Evolutionary conservation across 1,140 invertebrate genomes (phyloP).

Genomic region (Conus betulinus): DNA sequence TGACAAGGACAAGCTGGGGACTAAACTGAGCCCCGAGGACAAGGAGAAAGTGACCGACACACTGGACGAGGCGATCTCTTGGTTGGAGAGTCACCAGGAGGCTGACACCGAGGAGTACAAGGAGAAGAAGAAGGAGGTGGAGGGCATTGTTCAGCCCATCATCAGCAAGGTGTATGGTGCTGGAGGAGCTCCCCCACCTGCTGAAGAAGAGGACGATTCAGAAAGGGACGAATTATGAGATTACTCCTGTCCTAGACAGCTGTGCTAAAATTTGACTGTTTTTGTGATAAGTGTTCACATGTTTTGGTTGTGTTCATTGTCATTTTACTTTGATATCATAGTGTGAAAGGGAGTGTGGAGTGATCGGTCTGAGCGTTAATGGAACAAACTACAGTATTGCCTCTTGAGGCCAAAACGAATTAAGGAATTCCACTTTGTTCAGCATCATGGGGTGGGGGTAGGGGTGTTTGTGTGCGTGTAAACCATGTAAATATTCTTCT

Average conservation of each 20-base stretch:
- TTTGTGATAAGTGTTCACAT: neutral
- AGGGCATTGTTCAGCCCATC: slow-evolving; percentile 97
- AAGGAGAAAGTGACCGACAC: slow-evolving; percentile 96
- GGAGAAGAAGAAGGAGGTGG: slow-evolving; percentile 97
- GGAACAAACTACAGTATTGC: neutral
- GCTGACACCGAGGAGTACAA: slow-evolving; percentile 96
- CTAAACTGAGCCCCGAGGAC: slow-evolving; percentile 92
- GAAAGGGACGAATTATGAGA: slow-evolving; percentile 65
- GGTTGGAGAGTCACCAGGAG: slow-evolving; percentile 97
- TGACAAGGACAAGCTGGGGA: slow-evolving; percentile 98
- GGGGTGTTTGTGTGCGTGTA: neutral
- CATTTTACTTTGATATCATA: neutral
- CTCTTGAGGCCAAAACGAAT: neutral
- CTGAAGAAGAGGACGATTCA: slow-evolving; percentile 47
- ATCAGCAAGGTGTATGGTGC: slow-evolving; percentile 96
- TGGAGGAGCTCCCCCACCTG: slow-evolving; percentile 52
- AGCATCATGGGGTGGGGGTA: neutral
- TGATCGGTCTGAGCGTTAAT: neutral
- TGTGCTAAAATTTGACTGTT: neutral
- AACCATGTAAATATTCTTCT: neutral
- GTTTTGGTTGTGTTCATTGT: neutral
- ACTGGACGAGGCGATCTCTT: slow-evolving; percentile 98
- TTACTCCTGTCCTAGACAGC: neutral
- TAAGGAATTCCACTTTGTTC: neutral
- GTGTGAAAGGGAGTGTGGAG: neutral